phyloP scores from a whole-genome alignment of 2,113 vertebrate genomes.

The Cryptotis parvus region DNA sequence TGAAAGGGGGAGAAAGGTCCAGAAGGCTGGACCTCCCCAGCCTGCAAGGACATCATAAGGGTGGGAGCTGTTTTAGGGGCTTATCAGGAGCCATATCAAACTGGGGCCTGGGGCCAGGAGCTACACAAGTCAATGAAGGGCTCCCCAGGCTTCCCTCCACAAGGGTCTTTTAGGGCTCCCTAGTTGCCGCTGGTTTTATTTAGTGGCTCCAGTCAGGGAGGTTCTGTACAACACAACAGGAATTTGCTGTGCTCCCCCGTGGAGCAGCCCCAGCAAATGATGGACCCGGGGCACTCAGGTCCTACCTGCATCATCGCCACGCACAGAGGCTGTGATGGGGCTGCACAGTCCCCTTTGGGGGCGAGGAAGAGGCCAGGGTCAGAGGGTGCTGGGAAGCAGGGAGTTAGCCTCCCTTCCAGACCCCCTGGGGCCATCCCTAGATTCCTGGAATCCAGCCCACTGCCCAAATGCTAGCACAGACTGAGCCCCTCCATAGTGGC shows the following conservation, averaged over 20 bases:
- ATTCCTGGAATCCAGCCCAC: not conserved
- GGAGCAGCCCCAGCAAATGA: too few relatives aligned
- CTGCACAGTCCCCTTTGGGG: not conserved
- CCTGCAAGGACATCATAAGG: not conserved
- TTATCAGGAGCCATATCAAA: not conserved
- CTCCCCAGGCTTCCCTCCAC: not conserved
- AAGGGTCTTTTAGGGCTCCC: too few relatives aligned
- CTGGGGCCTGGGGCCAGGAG: not conserved
- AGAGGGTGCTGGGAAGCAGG: too few relatives aligned
- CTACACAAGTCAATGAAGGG: not conserved
- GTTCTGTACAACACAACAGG: not conserved
- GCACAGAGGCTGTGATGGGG: not conserved
- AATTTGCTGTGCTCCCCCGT: not conserved
- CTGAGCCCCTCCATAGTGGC: not conserved
- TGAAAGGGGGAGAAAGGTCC: not conserved
- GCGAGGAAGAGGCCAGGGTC: not conserved
- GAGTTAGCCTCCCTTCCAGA: not conserved
- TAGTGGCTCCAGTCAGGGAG: not conserved
- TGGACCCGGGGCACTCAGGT: not conserved
- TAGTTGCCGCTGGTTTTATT: too few relatives aligned
- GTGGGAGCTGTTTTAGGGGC: not conserved
- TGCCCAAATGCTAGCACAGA: not conserved
- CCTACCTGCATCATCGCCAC: fast-evolving
- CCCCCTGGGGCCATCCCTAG: fast-evolving
- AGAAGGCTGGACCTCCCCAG: not conserved